Evolutionary conservation across 2,797 vertebrate genomes (phyloP).

Genomic region (Threskiornis aethiopicus): DNA sequence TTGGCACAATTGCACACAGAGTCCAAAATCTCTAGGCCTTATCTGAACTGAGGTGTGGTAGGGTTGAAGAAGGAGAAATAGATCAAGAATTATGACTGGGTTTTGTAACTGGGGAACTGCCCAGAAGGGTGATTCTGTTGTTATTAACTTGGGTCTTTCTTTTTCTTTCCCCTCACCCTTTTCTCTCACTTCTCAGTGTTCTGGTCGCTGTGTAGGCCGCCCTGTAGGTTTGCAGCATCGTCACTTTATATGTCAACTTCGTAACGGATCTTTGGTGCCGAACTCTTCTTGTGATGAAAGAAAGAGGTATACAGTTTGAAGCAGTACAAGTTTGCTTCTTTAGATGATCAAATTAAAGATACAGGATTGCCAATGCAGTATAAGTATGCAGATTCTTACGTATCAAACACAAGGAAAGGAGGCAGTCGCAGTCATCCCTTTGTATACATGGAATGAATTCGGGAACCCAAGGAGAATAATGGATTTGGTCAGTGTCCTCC

Average conservation of each 20-base stretch:
- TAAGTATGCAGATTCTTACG: neutral
- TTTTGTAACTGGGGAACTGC: neutral
- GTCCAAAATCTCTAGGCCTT: neutral
- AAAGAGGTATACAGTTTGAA: constrained; percentile 78
- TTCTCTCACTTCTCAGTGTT: constrained; percentile 76
- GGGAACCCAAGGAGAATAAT: neutral
- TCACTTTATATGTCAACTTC: constrained; percentile 75
- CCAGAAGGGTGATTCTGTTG: neutral
- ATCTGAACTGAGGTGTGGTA: neutral
- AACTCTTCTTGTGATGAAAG: constrained; percentile 74
- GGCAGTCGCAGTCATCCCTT: neutral
- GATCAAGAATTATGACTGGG: neutral
- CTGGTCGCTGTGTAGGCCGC: constrained; percentile 77
- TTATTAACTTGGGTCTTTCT: neutral
- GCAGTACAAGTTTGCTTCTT: neutral
- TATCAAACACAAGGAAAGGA: neutral
- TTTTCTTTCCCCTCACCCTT: neutral
- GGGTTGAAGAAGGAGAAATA: neutral
- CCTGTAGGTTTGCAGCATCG: constrained; percentile 74
- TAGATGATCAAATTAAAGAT: neutral
- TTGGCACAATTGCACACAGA: neutral
- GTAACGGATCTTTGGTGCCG: constrained; percentile 74
- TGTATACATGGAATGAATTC: neutral
- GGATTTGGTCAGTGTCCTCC: neutral
- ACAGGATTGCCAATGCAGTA: neutral